These are phyloP conservation scores for Lampris incognitus DNA, from an alignment of 2,113 vertebrate genomes.

Conservation along the genomic window DNA sequence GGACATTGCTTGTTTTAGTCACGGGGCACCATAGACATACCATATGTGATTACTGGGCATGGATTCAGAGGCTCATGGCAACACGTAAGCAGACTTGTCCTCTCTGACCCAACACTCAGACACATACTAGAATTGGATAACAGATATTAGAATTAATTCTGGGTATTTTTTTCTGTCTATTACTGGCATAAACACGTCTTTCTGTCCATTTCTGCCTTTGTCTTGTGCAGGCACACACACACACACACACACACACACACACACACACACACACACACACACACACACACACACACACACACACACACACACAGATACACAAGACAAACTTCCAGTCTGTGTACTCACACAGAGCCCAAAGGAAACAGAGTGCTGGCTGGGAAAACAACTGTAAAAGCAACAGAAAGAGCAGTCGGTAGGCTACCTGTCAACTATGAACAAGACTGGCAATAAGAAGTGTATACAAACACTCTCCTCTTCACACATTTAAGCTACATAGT, in stretches of 20 bases:
- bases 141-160: no score
- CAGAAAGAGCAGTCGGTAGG: slow-evolving; percentile 17
- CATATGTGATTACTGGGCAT: no score
- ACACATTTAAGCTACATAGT: slow-evolving; percentile 26
- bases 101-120: no score
- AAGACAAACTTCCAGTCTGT: not conserved
- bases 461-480: slow-evolving; percentile 25
- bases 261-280: slow-evolving; percentile 21
- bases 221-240: slow-evolving; percentile 42
- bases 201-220: slow-evolving; percentile 14
- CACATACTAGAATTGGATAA: no score
- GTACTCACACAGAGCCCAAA: slow-evolving; percentile 13
- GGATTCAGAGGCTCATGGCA: no score
- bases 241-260: not conserved
- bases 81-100: no score
- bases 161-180: no score
- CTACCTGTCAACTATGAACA: slow-evolving; percentile 31
- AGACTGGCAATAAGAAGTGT: slow-evolving; percentile 35
- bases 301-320: not conserved
- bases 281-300: slow-evolving; percentile 15
- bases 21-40: no score
- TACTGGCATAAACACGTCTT: no score
- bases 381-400: slow-evolving; percentile 10
- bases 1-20: no score
- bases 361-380: slow-evolving; percentile 7